phyloP scores from a whole-genome alignment of 2,797 vertebrate genomes.

The Pogonophryne albipinna region DNA sequence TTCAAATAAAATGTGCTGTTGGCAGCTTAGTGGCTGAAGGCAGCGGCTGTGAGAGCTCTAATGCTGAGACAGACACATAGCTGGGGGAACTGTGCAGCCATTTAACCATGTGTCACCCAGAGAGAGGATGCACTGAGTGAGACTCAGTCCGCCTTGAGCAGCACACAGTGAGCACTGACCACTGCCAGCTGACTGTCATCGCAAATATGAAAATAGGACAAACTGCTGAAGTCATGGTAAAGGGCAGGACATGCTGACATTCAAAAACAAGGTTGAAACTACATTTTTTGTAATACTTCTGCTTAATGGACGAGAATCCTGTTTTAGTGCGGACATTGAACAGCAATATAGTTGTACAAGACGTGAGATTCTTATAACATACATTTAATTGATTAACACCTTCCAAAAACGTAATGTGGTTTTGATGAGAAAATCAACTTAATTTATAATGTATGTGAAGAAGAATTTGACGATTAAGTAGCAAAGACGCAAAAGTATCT shows the following conservation, averaged over 20 bases:
- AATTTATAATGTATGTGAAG: no score
- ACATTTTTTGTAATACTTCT: constrained; percentile 3
- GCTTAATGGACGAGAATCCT: constrained; percentile 16
- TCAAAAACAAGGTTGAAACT: constrained; percentile 49
- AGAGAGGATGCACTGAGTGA: constrained; percentile 69
- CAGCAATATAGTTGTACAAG: neutral
- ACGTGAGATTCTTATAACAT: no score
- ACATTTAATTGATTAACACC: no score
- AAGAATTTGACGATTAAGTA: no score
- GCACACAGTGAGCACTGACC: constrained; percentile 61
- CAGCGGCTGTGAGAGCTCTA: constrained; percentile 40
- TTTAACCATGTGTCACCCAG: constrained; percentile 77
- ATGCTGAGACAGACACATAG: constrained; percentile 66
- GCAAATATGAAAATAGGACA: constrained; percentile 62
- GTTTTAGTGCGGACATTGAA: constrained; percentile 7
- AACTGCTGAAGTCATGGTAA: constrained; percentile 58
- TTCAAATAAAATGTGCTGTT: constrained; percentile 53
- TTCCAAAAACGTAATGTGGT: no score
- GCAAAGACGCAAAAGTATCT: no score
- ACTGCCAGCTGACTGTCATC: constrained; percentile 50
- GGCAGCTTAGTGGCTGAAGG: constrained; percentile 55
- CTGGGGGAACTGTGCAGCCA: constrained; percentile 64
- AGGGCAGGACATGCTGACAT: constrained; percentile 41
- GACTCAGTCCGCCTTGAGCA: constrained; percentile 64
- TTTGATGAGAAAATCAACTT: no score